Evolutionary conservation across 2,888 invertebrate species (phyloP).

Genomic region (Chalcis sispes): DNA sequence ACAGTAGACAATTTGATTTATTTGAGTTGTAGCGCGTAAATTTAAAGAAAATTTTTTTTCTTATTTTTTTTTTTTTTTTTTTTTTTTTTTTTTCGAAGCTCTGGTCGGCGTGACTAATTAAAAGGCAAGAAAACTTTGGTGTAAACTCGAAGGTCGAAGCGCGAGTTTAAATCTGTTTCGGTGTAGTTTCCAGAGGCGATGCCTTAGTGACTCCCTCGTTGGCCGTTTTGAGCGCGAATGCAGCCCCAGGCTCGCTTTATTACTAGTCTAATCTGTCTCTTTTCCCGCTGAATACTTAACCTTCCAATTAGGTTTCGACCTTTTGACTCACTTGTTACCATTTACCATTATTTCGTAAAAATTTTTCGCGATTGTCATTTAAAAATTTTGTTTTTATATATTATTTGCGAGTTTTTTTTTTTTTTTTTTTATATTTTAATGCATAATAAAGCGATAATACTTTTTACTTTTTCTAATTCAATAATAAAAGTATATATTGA

Average conservation of each 20-base stretch:
- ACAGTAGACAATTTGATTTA: no score
- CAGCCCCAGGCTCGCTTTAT: constrained; percentile 69
- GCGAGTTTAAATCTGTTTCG: constrained; percentile 76
- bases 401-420: not conserved
- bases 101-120: constrained; percentile 69
- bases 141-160: constrained; percentile 64
- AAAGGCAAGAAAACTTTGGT: constrained; percentile 73
- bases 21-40: no score
- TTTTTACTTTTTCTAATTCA: no score
- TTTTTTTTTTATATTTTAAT: not conserved
- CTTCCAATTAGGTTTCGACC: constrained; percentile 60
- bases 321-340: constrained; percentile 46
- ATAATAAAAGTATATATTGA: no score
- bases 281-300: constrained; percentile 68
- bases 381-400: not conserved
- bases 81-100: not conserved
- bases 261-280: constrained; percentile 74
- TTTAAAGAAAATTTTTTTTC: no score
- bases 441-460: no score
- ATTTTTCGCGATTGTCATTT: not conserved
- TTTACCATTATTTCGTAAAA: constrained; percentile 46
- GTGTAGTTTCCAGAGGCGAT: constrained; percentile 71
- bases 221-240: constrained; percentile 73
- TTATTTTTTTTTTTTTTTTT: not conserved
- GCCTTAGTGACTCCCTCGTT: constrained; percentile 75